Conservation (phyloP, 2,113 vertebrate genomes). For the Noturus placidus region DNA sequence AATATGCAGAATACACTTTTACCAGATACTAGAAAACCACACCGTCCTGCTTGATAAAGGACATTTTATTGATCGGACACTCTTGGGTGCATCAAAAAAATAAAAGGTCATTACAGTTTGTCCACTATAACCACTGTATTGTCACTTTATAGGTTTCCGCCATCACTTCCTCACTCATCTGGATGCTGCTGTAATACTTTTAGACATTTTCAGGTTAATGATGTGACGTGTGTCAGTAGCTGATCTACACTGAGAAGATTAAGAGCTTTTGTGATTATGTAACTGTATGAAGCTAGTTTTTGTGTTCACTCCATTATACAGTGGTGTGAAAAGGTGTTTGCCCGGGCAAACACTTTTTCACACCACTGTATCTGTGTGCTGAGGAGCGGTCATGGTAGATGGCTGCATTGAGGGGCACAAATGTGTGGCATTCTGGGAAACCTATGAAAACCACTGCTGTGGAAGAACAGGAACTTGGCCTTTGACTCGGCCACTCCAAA, state of each 20-base stretch:
- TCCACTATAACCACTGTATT: neutral
- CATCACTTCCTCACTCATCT: neutral
- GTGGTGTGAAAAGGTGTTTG: too few species aligned
- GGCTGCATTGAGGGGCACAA: neutral
- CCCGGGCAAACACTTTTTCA: too few species aligned
- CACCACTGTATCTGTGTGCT: neutral
- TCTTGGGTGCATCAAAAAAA: neutral
- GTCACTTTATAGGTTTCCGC: neutral
- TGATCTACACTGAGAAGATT: neutral
- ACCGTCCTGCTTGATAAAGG: neutral
- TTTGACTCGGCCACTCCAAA: too few species aligned
- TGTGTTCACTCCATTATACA: neutral
- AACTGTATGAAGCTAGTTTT: neutral
- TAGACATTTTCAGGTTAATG: neutral
- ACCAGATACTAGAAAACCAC: neutral
- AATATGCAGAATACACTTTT: constrained; percentile 49
- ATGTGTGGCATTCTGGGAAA: neutral
- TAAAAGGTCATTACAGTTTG: neutral
- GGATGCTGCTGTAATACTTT: neutral
- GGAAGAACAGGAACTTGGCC: too few species aligned
- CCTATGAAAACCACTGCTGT: neutral
- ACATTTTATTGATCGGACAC: neutral
- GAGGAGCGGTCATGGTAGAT: neutral
- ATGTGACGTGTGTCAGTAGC: neutral
- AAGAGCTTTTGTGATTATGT: constrained; percentile 18